Evolutionary conservation across 2,797 vertebrate species (phyloP).

Genomic region (Aratinga solstitialis): DNA sequence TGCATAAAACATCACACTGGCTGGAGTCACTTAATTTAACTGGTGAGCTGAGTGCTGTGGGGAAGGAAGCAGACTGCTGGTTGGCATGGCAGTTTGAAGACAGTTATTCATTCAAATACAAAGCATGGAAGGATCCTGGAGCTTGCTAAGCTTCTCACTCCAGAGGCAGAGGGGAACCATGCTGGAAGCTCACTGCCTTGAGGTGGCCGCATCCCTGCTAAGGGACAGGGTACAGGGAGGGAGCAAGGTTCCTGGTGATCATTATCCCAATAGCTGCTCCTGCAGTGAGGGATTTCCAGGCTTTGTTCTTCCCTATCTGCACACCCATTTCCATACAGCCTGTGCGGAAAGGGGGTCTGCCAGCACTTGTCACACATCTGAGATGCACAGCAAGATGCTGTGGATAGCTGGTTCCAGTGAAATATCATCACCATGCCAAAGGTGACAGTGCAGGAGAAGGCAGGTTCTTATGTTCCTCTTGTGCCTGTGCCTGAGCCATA

Average conservation of each 20-base stretch:
- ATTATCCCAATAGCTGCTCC: background rate
- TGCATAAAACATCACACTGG: conserved; percentile 34
- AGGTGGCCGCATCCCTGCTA: background rate
- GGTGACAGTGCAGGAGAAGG: accelerated
- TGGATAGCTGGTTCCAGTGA: background rate
- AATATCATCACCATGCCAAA: background rate
- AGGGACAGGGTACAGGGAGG: background rate
- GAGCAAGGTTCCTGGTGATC: background rate
- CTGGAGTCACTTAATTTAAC: background rate
- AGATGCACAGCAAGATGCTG: background rate
- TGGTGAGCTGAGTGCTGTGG: background rate
- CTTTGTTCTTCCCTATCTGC: background rate
- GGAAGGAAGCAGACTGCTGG: background rate
- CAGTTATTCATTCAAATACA: conserved; percentile 43
- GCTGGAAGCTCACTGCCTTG: background rate
- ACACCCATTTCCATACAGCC: too few relatives aligned
- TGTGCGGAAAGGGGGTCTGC: background rate
- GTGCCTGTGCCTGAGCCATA: background rate
- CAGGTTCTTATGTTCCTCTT: background rate
- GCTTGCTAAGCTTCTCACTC: background rate
- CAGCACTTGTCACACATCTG: background rate
- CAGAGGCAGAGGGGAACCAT: background rate
- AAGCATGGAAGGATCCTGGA: background rate
- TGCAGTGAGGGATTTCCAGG: background rate
- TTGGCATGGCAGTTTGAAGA: background rate